These are phyloP conservation scores for Ptilodon capucinus DNA, from an alignment of 2,888 invertebrate species.

Conservation along the genomic window DNA sequence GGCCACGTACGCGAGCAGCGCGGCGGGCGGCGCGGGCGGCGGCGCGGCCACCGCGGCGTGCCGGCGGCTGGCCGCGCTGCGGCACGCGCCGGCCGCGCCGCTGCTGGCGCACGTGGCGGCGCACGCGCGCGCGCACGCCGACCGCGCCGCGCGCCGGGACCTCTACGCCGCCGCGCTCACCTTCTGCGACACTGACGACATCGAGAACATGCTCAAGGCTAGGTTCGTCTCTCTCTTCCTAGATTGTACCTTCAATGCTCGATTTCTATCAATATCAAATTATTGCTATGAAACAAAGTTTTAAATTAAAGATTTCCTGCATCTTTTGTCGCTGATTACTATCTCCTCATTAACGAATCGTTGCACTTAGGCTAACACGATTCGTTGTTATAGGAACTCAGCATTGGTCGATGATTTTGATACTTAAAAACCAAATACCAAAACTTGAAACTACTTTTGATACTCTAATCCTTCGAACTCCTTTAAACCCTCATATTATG, in stretches of 20 bases:
- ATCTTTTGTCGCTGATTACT: too few relatives aligned
- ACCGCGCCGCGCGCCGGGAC: slow-evolving; percentile 39
- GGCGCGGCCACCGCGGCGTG: slow-evolving; percentile 44
- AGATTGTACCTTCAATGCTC: too few relatives aligned
- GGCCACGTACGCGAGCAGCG: slow-evolving; percentile 36
- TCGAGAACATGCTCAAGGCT: slow-evolving; percentile 44
- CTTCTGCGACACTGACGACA: slow-evolving; percentile 22
- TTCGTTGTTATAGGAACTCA: too few relatives aligned
- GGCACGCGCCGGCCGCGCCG: slow-evolving; percentile 40
- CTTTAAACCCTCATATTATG: background rate
- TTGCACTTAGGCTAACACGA: too few relatives aligned
- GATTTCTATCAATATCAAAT: too few relatives aligned
- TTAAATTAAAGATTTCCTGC: too few relatives aligned
- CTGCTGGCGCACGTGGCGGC: slow-evolving; percentile 47
- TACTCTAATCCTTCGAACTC: background rate
- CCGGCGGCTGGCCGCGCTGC: slow-evolving; percentile 50
- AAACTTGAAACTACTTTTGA: background rate
- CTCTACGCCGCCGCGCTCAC: slow-evolving; percentile 58
- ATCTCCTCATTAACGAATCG: too few relatives aligned
- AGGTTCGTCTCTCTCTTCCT: too few relatives aligned
- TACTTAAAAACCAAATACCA: background rate
- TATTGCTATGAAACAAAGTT: too few relatives aligned
- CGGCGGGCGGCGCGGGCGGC: slow-evolving; percentile 42
- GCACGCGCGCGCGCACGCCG: slow-evolving; percentile 49
- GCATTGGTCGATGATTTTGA: too few relatives aligned